phyloP scores from a whole-genome alignment of 2,888 invertebrate species.

The Scaptomyza parva region DNA sequence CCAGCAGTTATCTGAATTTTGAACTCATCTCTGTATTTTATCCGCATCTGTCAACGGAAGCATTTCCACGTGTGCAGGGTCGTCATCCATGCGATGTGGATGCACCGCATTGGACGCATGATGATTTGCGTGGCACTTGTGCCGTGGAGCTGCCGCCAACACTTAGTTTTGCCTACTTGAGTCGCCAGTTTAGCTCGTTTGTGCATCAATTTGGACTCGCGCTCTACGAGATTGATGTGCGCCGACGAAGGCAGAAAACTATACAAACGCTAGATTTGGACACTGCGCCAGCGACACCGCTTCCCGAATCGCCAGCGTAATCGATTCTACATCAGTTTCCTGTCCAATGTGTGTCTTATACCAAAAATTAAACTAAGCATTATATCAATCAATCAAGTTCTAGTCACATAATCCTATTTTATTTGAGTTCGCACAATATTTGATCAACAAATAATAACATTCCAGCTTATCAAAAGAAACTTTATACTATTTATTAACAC shows the following conservation, averaged over 20 bases:
- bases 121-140: slow-evolving; percentile 81
- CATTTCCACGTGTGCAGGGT: slow-evolving; percentile 87
- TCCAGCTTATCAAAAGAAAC: slow-evolving; percentile 14
- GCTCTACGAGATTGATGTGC: slow-evolving; percentile 85
- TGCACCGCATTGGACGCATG: slow-evolving; percentile 76
- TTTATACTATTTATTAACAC: too few species aligned
- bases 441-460: slow-evolving; percentile 19
- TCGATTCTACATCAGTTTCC: slow-evolving; percentile 7
- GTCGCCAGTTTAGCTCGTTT: slow-evolving; percentile 83
- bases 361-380: slow-evolving; percentile 66
- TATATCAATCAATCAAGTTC: slow-evolving; percentile 23
- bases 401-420: slow-evolving; percentile 18
- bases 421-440: background rate
- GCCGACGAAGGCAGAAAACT: slow-evolving; percentile 49
- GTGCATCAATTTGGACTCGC: slow-evolving; percentile 86
- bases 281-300: slow-evolving; percentile 21
- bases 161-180: slow-evolving; percentile 71
- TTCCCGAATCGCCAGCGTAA: slow-evolving; percentile 55
- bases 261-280: slow-evolving; percentile 27
- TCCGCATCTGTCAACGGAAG: slow-evolving; percentile 92
- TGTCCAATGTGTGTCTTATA: slow-evolving; percentile 65
- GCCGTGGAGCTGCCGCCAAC: slow-evolving; percentile 66
- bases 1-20: slow-evolving; percentile 84
- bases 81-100: slow-evolving; percentile 84
- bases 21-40: slow-evolving; percentile 87